Percentiles rank a stretch among this genome's conserved stretches.
Evolutionary conservation across 1,140 invertebrate species (phyloP).

Genomic region (Telenomus remus): DNA sequence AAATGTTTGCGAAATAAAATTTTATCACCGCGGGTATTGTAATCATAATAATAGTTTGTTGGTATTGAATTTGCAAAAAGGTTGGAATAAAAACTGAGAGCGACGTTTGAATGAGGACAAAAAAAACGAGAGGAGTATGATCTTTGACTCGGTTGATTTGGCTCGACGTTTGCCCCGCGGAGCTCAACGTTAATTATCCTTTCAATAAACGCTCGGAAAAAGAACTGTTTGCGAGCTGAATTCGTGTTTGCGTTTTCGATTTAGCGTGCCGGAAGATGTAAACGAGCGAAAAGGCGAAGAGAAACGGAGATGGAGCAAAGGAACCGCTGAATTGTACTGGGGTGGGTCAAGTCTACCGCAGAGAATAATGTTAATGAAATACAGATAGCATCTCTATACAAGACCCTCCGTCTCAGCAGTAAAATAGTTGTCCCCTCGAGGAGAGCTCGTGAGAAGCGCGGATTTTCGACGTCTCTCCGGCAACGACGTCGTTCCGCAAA

Average conservation of each 20-base stretch:
- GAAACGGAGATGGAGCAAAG: slow-evolving; percentile 36
- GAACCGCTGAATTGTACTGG: slow-evolving; percentile 43
- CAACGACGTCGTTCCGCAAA: slow-evolving; percentile 18
- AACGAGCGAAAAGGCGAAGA: slow-evolving; percentile 33
- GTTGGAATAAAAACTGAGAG: too few species aligned
- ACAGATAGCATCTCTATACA: slow-evolving; percentile 75
- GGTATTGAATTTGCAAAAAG: slow-evolving; percentile 76
- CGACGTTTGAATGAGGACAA: too few species aligned
- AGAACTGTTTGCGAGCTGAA: slow-evolving; percentile 25
- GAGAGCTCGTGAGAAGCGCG: slow-evolving; percentile 40
- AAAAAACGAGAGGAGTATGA: too few species aligned
- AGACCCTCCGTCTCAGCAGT: slow-evolving; percentile 52
- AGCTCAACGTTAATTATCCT: slow-evolving; percentile 31
- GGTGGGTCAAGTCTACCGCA: slow-evolving; percentile 64
- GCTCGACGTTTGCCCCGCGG: not conserved
- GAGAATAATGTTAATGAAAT: slow-evolving; percentile 77
- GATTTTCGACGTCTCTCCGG: slow-evolving; percentile 21
- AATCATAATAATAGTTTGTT: slow-evolving; percentile 72
- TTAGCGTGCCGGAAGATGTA: slow-evolving; percentile 35
- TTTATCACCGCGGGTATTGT: slow-evolving; percentile 65
- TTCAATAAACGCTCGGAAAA: slow-evolving; percentile 19
- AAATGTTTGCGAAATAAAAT: slow-evolving; percentile 75
- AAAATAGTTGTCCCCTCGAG: slow-evolving; percentile 51
- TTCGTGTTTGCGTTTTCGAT: slow-evolving; percentile 42
- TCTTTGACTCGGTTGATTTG: not conserved